Base-by-base conservation (phyloP, 2,888 invertebrate genomes). In the Pristionchus mayeri region DNA sequence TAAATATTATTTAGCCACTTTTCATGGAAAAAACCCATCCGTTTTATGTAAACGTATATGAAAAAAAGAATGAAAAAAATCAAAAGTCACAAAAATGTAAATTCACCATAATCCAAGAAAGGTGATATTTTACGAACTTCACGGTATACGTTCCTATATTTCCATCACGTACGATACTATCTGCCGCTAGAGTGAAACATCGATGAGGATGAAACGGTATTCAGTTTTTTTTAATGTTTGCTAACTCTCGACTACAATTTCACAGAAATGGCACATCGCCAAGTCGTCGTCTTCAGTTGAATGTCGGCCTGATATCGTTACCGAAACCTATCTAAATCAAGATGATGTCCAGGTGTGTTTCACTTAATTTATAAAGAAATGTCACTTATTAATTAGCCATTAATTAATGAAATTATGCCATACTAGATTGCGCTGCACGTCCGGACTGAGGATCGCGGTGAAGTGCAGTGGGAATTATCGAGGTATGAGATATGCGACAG, bases 271-370 rank as follows among this genome's bases (percentile, higher is more conserved):
- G 57, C 57, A 60, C 57, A 24, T 60, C 30, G 57, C 57, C 7
- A 60, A 30, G 16, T 30, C 57, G 6, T 0, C 21, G 11, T 16
- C 0, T 9, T 13, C 11, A 2, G 27, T 16, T 3, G 57, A 60
- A 18, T 60, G 57, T 30, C 9, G 30, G 11, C 11, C 57, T 7
- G 13, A 9, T 13, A 16, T 16, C 2, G 2, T 60, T 0, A 60
- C 30, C 13, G 57, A 9, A 27, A 27, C 27, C 27, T 60, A 60
- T 11, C 7, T 60, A 16, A 24, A 27, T 0, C 57, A 30, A 2
- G 57, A 60, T 0, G 57, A 60, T 60, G 57, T 60, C 30, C 57
- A 60, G 57, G 57, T 60, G n/a, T n/a, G n/a, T n/a, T n/a, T n/a
- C n/a, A 60, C 13, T 54, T 24, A 4, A 24, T n/a, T 60, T 30